Conservation (phyloP, 2,888 invertebrate species). For the Ecliptopera silaceata region DNA sequence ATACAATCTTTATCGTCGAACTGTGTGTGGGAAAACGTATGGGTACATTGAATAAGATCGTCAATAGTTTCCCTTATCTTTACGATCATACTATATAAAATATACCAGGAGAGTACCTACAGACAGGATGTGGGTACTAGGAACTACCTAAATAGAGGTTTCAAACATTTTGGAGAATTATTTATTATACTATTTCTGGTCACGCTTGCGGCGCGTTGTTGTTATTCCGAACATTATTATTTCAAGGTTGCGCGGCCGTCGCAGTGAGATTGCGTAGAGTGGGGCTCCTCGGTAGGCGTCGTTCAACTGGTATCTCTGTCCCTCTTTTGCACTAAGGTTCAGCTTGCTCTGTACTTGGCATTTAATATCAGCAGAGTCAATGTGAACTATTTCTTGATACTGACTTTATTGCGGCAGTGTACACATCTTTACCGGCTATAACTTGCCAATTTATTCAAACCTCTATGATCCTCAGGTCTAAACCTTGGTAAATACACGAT, state of each 20-base stretch:
- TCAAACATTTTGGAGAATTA: conserved; percentile 70
- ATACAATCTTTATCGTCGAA: background rate
- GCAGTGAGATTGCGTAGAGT: conserved; percentile 80
- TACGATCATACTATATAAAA: conserved; percentile 22
- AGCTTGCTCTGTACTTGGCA: conserved; percentile 73
- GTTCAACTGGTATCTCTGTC: conserved; percentile 76
- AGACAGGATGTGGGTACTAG: conserved; percentile 60
- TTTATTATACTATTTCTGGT: conserved; percentile 80
- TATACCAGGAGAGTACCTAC: conserved; percentile 41
- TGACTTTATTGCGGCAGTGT: conserved; percentile 55
- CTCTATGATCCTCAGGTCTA: conserved; percentile 40
- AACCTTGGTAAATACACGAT: conserved; percentile 47
- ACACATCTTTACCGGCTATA: conserved; percentile 53
- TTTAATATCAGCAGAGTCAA: conserved; percentile 70
- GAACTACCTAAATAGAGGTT: conserved; percentile 55
- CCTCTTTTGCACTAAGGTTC: conserved; percentile 75
- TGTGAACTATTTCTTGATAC: conserved; percentile 68
- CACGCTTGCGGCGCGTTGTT: conserved; percentile 82
- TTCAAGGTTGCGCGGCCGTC: conserved; percentile 82
- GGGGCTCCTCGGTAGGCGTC: conserved; percentile 82
- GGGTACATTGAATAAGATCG: conserved; percentile 10
- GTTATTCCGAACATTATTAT: conserved; percentile 83
- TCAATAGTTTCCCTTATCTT: conserved; percentile 20
- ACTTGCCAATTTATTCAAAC: conserved; percentile 46
- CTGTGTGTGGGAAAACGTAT: background rate